Percentiles rank a stretch among this genome's conserved stretches.
Conservation (phyloP, 2,113 vertebrate species). For the Ciconia maguari region DNA sequence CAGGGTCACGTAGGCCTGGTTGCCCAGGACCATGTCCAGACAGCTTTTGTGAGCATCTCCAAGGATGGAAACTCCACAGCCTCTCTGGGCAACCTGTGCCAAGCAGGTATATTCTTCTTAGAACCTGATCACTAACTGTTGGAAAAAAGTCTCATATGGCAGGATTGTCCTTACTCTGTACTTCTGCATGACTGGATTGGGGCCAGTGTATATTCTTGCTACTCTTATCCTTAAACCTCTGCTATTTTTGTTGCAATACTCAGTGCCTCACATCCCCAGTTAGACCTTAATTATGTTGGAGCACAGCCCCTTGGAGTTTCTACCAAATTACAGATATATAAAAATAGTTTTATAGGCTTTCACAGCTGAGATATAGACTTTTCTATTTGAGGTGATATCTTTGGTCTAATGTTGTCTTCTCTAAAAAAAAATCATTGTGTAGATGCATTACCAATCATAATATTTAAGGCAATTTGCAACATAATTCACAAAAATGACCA, state of each 20-base stretch:
- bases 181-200: neutral
- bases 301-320: neutral
- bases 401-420: neutral
- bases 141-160: neutral
- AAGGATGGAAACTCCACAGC: neutral
- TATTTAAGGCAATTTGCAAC: neutral
- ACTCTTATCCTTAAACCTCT: neutral
- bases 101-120: neutral
- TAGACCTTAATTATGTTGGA: neutral
- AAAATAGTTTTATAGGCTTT: neutral
- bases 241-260: neutral
- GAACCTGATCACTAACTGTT: neutral
- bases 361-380: neutral
- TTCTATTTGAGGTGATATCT: neutral
- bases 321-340: rapidly evolving
- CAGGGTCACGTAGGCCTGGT: neutral
- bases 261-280: neutral
- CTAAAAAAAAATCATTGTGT: neutral
- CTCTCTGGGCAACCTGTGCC: neutral
- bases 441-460: neutral
- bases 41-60: neutral
- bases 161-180: neutral
- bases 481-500: neutral
- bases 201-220: neutral
- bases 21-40: neutral